A percentile compares a stretch with the other conserved stretches of the same genome.
phyloP scores from a whole-genome alignment of 2,113 vertebrate species.

The Lophotis ruficrista region DNA sequence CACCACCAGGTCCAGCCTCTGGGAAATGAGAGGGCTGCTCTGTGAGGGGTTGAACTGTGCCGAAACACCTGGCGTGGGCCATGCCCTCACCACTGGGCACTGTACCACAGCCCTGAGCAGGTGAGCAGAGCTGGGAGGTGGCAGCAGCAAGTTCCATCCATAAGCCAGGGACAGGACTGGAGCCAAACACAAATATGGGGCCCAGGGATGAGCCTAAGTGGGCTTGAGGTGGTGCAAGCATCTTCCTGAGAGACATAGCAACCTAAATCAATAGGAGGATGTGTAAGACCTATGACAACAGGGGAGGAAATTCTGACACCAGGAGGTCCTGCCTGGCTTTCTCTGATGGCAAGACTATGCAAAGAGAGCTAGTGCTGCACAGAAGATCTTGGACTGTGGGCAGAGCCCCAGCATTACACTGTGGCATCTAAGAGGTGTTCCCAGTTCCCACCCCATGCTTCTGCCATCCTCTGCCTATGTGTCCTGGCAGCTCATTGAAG shows the following conservation, averaged over 20 bases:
- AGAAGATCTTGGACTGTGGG: background rate
- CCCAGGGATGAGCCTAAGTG: background rate
- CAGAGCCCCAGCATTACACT: background rate
- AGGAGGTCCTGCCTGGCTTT: background rate
- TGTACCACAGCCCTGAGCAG: background rate
- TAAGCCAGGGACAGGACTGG: background rate
- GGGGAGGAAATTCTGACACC: background rate
- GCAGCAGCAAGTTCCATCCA: background rate
- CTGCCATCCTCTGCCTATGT: background rate
- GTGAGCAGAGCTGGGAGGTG: background rate
- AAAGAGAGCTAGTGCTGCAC: fast-evolving
- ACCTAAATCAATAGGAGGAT: background rate
- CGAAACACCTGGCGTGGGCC: background rate
- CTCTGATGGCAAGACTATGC: background rate
- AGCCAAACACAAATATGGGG: background rate
- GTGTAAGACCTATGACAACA: background rate
- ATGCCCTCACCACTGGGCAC: background rate
- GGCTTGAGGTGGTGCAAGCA: background rate
- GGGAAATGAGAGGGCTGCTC: background rate
- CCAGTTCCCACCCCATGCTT: background rate
- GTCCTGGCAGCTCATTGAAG: background rate
- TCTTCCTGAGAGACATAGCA: background rate
- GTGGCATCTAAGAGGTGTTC: background rate
- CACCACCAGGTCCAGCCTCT: background rate
- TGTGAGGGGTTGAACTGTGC: fast-evolving